phyloP scores from a whole-genome alignment of 2,888 invertebrate species.

The Zonitis immaculata region DNA sequence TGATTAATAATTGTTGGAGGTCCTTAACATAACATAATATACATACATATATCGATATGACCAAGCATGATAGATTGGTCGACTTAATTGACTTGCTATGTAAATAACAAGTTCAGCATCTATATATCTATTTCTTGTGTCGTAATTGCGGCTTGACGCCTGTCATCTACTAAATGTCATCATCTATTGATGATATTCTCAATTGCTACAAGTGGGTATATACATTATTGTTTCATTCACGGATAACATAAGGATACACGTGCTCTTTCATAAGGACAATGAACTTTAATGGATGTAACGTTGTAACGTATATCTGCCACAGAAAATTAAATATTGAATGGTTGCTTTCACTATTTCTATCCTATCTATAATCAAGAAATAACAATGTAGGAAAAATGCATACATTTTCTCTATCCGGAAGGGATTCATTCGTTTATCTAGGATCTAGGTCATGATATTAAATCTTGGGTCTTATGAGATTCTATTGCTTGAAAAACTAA shows the following conservation, averaged over 20 bases:
- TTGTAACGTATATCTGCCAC: too few relatives aligned
- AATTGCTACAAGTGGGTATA: too few relatives aligned
- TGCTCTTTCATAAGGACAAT: not conserved
- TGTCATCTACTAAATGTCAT: not conserved
- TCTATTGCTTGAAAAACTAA: slow-evolving; percentile 5
- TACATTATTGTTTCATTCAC: not conserved
- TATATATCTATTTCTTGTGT: slow-evolving; percentile 6
- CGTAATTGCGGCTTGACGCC: slow-evolving; percentile 1
- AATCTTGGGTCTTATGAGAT: not conserved
- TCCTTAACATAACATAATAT: too few relatives aligned
- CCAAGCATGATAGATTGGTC: slow-evolving; percentile 26
- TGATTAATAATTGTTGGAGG: too few relatives aligned
- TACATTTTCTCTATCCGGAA: too few relatives aligned
- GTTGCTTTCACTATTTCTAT: not conserved
- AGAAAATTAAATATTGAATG: too few relatives aligned
- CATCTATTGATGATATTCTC: not conserved
- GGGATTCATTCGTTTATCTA: not conserved
- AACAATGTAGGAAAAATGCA: too few relatives aligned
- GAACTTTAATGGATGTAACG: not conserved
- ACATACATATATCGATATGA: too few relatives aligned
- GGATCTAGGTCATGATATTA: not conserved
- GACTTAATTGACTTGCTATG: slow-evolving; percentile 29
- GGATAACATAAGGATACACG: not conserved
- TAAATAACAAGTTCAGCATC: slow-evolving; percentile 20
- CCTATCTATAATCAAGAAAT: too few relatives aligned